Percentiles rank a stretch among this genome's conserved stretches.
These are phyloP conservation scores for Pheosia gnoma DNA, from an alignment of 2,888 invertebrate species.

Conservation along the genomic window DNA sequence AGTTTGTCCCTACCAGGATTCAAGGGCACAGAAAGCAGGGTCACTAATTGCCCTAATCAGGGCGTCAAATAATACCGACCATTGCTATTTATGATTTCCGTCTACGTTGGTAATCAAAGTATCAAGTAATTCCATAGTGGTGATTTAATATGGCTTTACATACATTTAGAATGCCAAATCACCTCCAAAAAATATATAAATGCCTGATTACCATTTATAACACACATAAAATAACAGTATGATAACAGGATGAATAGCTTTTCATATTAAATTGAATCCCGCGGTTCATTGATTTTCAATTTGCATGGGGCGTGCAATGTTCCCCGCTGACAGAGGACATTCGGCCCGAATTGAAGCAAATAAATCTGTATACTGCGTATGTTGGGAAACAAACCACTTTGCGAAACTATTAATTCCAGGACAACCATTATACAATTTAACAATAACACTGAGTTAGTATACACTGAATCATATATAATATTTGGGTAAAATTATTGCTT, in stretches of 20 bases:
- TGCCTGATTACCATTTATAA: not conserved
- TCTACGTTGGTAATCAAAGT: too few species aligned
- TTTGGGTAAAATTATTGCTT: slow-evolving; percentile 15
- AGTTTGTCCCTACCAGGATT: too few species aligned
- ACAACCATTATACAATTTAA: slow-evolving; percentile 32
- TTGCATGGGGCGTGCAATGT: slow-evolving; percentile 64
- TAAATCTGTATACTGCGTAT: slow-evolving; percentile 57
- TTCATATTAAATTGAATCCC: slow-evolving; percentile 75
- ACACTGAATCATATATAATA: slow-evolving; percentile 20
- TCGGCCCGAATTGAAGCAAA: slow-evolving; percentile 56
- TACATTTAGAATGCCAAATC: too few species aligned
- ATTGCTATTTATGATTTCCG: too few species aligned
- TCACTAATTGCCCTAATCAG: too few species aligned
- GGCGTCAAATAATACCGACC: too few species aligned
- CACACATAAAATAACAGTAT: slow-evolving; percentile 6
- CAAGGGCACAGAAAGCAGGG: too few species aligned
- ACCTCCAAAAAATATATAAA: too few species aligned
- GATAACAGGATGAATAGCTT: slow-evolving; percentile 67
- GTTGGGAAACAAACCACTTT: slow-evolving; percentile 43
- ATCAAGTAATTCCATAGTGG: too few species aligned
- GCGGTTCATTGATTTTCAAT: slow-evolving; percentile 81
- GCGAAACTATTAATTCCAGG: slow-evolving; percentile 38
- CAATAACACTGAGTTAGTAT: slow-evolving; percentile 28
- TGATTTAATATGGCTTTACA: too few species aligned
- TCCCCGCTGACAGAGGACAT: slow-evolving; percentile 42